Conservation (phyloP, 2,888 invertebrate genomes). For the Junonia oenone region DNA sequence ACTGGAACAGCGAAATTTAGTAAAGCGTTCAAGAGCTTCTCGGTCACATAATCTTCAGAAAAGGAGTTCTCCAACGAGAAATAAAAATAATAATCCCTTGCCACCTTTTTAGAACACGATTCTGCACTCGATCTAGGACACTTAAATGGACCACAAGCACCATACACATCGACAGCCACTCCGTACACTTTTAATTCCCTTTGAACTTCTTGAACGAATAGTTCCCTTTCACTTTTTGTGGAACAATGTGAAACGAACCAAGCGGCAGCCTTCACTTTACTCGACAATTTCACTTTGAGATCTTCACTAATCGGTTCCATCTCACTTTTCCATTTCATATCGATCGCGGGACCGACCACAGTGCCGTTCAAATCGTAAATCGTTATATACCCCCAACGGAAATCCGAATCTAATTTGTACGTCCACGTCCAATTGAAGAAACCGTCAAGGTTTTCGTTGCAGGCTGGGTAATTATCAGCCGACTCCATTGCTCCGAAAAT, state of each 20-base stretch:
- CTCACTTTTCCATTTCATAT: constrained; percentile 32
- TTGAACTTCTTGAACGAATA: constrained; percentile 26
- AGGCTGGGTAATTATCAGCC: constrained; percentile 43
- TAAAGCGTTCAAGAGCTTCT: constrained; percentile 42
- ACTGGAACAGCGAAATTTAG: constrained; percentile 80
- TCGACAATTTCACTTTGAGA: constrained; percentile 28
- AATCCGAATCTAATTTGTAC: constrained; percentile 36
- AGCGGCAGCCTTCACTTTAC: constrained; percentile 37
- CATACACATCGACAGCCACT: constrained; percentile 36
- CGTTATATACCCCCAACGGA: constrained; percentile 34
- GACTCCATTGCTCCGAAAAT: constrained; percentile 53
- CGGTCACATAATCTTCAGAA: too few relatives aligned
- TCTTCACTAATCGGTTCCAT: constrained; percentile 30
- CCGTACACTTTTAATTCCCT: constrained; percentile 28
- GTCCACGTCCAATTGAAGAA: constrained; percentile 43
- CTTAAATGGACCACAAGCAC: constrained; percentile 32
- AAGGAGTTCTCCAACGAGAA: constrained; percentile 42
- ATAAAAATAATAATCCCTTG: constrained; percentile 39
- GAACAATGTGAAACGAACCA: constrained; percentile 43
- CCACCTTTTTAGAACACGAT: constrained; percentile 29
- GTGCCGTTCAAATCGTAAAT: constrained; percentile 31
- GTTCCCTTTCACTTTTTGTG: constrained; percentile 29
- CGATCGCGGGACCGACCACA: constrained; percentile 31
- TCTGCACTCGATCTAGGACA: constrained; percentile 28
- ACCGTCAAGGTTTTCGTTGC: constrained; percentile 37